Percentiles rank a stretch among this genome's conserved stretches.
phyloP scores from a whole-genome alignment of 2,797 vertebrate species.

The Enoplosus armatus region DNA sequence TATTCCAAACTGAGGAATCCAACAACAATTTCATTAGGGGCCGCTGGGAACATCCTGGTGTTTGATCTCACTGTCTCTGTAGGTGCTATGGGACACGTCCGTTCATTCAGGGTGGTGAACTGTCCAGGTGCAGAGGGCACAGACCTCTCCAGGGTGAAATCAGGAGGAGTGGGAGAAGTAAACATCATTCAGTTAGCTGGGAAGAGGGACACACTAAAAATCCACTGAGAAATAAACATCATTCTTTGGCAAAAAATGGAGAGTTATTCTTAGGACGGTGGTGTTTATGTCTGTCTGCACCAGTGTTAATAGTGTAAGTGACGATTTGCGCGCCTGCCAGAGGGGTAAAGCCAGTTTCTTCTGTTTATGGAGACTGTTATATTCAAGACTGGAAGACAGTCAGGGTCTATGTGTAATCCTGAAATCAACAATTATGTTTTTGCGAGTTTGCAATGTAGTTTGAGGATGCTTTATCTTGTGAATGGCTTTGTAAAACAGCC shows the following conservation, averaged over 20 bases:
- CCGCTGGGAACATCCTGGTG: constrained; percentile 34
- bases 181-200: constrained; percentile 74
- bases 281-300: constrained; percentile 74
- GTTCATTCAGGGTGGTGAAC: constrained; percentile 68
- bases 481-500: constrained; percentile 25
- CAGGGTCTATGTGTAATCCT: constrained; percentile 37
- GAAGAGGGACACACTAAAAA: constrained; percentile 51
- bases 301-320: constrained; percentile 71
- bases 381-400: constrained; percentile 28
- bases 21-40: constrained; percentile 67
- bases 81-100: constrained; percentile 54
- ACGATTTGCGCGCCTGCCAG: constrained; percentile 49
- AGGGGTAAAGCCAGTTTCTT: constrained; percentile 35
- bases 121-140: constrained; percentile 69
- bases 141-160: constrained; percentile 69
- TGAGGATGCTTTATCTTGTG: constrained; percentile 2
- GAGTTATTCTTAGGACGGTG: constrained; percentile 78
- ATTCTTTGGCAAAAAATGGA: constrained; percentile 70
- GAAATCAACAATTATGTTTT: constrained; percentile 26
- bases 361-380: constrained; percentile 45
- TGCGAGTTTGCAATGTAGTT: constrained; percentile 22
- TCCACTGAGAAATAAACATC: constrained; percentile 77
- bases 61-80: constrained; percentile 56
- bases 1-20: constrained; percentile 53
- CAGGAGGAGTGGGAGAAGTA: constrained; percentile 67